Conservation (phyloP, 2,797 vertebrate genomes). For the Syngnathus rostellatus region DNA sequence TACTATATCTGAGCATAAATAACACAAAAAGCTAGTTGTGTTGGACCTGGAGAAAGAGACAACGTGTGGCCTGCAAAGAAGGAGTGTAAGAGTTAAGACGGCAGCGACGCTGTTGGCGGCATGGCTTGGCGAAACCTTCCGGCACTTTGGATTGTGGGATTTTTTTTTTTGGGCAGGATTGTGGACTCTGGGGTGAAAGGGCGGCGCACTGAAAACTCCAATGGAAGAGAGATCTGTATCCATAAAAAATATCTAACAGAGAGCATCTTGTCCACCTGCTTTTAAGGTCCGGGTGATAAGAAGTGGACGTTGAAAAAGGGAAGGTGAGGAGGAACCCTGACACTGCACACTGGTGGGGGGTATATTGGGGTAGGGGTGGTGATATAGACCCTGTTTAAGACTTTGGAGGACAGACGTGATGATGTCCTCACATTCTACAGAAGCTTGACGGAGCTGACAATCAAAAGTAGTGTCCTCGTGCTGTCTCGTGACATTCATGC, state of each 20-base stretch:
- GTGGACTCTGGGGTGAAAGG: slow-evolving; percentile 16
- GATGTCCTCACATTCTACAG: slow-evolving; percentile 40
- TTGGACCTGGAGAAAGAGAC: slow-evolving; percentile 32
- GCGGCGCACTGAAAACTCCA: slow-evolving; percentile 12
- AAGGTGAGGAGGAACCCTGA: slow-evolving; percentile 48
- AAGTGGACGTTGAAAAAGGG: slow-evolving; percentile 32
- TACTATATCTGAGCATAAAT: slow-evolving; percentile 31
- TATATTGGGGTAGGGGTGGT: slow-evolving; percentile 3
- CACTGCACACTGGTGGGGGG: slow-evolving; percentile 35
- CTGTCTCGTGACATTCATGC: slow-evolving; percentile 67
- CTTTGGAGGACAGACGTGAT: slow-evolving; percentile 60
- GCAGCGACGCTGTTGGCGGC: slow-evolving; percentile 42
- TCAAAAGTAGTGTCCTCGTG: slow-evolving; percentile 51
- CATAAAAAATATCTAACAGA: slow-evolving; percentile 11
- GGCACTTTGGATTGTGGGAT: slow-evolving; percentile 71
- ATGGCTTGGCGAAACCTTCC: slow-evolving; percentile 70
- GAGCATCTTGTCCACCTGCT: slow-evolving; percentile 46
- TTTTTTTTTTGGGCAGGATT: slow-evolving; percentile 41
- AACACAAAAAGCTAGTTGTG: slow-evolving; percentile 21
- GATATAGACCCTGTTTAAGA: slow-evolving; percentile 67
- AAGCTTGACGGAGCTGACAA: slow-evolving; percentile 48
- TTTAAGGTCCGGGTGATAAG: slow-evolving; percentile 63
- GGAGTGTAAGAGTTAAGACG: slow-evolving; percentile 63
- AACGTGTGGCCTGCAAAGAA: slow-evolving; percentile 23
- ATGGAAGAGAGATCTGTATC: slow-evolving; percentile 18